These are phyloP conservation scores for Diarsia brunnea DNA, from an alignment of 2,888 invertebrate species.

Conservation along the genomic window DNA sequence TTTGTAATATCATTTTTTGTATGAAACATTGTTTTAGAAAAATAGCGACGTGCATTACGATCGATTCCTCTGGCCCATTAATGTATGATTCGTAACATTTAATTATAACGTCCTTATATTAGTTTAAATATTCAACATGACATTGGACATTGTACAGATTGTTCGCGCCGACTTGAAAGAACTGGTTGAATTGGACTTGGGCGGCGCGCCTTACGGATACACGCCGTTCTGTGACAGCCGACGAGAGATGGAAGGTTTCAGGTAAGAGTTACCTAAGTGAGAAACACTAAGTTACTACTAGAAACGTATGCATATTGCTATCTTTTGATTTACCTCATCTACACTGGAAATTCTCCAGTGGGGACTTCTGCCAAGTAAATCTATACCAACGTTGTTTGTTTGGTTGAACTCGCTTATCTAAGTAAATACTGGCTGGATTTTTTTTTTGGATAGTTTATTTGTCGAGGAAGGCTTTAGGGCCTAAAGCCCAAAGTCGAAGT, in stretches of 20 bases:
- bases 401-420: too few species aligned
- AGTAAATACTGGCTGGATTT: too few species aligned
- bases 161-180: constrained; percentile 98
- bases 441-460: too few species aligned
- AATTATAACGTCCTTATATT: neutral
- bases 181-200: constrained; percentile 97
- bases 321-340: neutral
- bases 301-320: neutral
- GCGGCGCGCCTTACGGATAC: constrained; percentile 99
- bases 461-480: too few species aligned
- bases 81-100: neutral
- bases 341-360: neutral
- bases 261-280: constrained; percentile 77
- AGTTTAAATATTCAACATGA: neutral
- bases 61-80: neutral
- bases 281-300: neutral
- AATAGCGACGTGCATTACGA: neutral
- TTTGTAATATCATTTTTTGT: neutral
- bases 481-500: too few species aligned
- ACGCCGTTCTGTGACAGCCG: constrained; percentile 99
- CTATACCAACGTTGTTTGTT: too few species aligned
- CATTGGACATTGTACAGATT: constrained; percentile 90
- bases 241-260: constrained; percentile 99
- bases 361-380: neutral
- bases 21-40: neutral